Evolutionary conservation across 2,113 vertebrate species (phyloP).

Genomic region (Microcebus griseorufus): DNA sequence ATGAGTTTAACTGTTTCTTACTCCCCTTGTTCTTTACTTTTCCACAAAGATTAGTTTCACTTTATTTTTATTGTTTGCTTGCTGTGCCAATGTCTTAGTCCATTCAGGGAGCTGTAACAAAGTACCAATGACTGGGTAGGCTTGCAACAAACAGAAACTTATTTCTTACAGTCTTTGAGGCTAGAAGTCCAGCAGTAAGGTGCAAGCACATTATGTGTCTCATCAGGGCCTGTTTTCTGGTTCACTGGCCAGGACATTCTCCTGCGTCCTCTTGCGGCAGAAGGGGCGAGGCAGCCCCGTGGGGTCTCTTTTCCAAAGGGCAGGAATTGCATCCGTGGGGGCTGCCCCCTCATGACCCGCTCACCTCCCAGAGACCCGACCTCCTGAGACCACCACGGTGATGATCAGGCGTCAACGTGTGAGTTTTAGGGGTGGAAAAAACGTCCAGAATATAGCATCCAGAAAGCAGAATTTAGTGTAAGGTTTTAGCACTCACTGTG

Average conservation of each 20-base stretch:
- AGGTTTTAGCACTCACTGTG: background rate
- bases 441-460: background rate
- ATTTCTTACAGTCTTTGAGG: background rate
- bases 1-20: slow-evolving; percentile 52
- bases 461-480: slow-evolving; percentile 37
- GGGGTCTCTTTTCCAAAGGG: background rate
- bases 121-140: too few species aligned
- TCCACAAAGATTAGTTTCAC: background rate
- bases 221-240: background rate
- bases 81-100: background rate
- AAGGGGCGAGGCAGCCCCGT: background rate
- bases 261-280: background rate
- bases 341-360: too few species aligned
- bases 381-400: background rate
- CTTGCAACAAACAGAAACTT: background rate
- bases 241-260: too few species aligned
- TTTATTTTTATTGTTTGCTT: background rate
- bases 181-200: background rate
- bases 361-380: background rate
- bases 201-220: fast-evolving
- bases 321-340: too few species aligned
- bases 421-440: background rate
- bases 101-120: background rate
- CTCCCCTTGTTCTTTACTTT: background rate
- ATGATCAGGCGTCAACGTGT: background rate